These are phyloP conservation scores for Fabriciana adippe DNA, from an alignment of 2,888 invertebrate genomes.

Conservation along the genomic window DNA sequence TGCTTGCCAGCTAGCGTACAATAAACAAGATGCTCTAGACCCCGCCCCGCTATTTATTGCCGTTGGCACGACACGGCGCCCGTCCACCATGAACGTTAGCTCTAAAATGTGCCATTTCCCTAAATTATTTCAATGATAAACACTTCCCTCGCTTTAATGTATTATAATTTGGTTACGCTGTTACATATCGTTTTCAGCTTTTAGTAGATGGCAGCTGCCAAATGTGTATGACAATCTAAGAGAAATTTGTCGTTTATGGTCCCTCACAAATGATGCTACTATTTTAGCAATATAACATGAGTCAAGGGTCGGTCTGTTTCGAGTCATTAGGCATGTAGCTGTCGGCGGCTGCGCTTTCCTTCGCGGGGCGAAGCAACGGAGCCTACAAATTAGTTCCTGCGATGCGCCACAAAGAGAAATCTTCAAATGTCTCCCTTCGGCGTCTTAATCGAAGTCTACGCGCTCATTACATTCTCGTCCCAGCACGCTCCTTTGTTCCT, in stretches of 20 bases:
- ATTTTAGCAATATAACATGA: constrained; percentile 43
- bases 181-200: constrained; percentile 59
- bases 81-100: constrained; percentile 67
- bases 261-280: constrained; percentile 40
- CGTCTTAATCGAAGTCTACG: constrained; percentile 60
- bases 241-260: constrained; percentile 47
- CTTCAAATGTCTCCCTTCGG: constrained; percentile 58
- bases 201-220: constrained; percentile 17
- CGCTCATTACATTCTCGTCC: constrained; percentile 45
- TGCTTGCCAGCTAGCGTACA: constrained; percentile 62
- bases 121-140: constrained; percentile 75
- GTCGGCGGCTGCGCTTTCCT: constrained; percentile 56
- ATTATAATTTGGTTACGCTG: constrained; percentile 7
- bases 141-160: constrained; percentile 55
- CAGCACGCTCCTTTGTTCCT: constrained; percentile 59
- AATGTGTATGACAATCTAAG: constrained; percentile 32
- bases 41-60: constrained; percentile 66
- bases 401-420: constrained; percentile 53
- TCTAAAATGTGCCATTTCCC: constrained; percentile 72
- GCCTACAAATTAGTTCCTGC: constrained; percentile 70
- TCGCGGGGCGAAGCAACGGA: constrained; percentile 53
- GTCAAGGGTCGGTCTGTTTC: constrained; percentile 50
- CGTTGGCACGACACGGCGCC: constrained; percentile 50
- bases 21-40: constrained; percentile 64
- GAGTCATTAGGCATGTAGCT: constrained; percentile 63